A percentile compares a stretch with the other conserved stretches of the same genome.
These are phyloP conservation scores for Herpetotheres cachinnans DNA, from an alignment of 2,113 vertebrate species.

Conservation along the genomic window DNA sequence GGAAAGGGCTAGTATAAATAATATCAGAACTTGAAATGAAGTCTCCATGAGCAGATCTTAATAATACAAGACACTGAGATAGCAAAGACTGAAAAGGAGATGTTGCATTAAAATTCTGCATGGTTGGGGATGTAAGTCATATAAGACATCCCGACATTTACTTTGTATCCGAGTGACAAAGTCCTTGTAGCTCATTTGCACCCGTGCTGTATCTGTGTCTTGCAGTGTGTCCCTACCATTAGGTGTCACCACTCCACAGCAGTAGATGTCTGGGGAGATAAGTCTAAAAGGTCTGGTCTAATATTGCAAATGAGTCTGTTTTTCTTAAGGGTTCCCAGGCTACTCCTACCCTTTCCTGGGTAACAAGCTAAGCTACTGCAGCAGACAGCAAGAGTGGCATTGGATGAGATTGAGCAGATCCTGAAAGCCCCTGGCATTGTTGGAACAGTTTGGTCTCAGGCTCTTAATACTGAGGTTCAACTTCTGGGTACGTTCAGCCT, in stretches of 20 bases:
- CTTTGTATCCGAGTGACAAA: neutral
- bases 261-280: neutral
- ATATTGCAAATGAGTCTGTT: neutral
- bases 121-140: neutral
- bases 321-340: neutral
- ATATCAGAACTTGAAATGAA: neutral
- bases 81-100: neutral
- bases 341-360: neutral
- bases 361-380: neutral
- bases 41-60: neutral
- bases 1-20: neutral
- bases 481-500: neutral
- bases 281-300: neutral
- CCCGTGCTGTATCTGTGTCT: neutral
- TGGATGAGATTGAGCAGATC: neutral
- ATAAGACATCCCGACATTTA: neutral
- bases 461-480: neutral
- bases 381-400: neutral
- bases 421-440: neutral
- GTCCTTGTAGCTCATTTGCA: neutral
- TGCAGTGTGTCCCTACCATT: neutral
- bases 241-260: slow-evolving; percentile 32
- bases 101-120: neutral
- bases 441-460: neutral
- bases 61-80: neutral